A percentile compares a stretch with the other conserved stretches of the same genome.
Conservation (phyloP, 2,797 vertebrate species). For the Sebastes taczanowskii region DNA sequence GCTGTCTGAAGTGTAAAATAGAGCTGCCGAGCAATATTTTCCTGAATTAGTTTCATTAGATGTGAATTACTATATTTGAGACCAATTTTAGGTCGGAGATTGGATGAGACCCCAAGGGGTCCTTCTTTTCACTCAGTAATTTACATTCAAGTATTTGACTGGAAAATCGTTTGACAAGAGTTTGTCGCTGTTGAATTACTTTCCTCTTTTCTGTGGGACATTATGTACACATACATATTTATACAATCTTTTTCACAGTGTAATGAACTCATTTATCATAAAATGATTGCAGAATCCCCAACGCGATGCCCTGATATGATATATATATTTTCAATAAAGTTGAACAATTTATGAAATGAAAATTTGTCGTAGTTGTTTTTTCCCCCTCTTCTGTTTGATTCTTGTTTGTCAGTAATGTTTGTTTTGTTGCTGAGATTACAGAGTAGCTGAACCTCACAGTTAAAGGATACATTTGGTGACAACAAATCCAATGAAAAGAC, state of each 20-base stretch:
- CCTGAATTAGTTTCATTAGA: constrained; percentile 64
- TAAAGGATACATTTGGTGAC: background rate
- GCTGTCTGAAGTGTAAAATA: constrained; percentile 52
- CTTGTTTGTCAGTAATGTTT: background rate
- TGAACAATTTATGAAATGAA: constrained; percentile 36
- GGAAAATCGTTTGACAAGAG: constrained; percentile 50
- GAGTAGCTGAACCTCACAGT: background rate
- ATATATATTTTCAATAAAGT: constrained; percentile 68
- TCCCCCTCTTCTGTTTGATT: background rate
- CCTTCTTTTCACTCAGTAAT: constrained; percentile 44
- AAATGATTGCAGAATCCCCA: constrained; percentile 22
- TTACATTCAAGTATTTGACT: constrained; percentile 62
- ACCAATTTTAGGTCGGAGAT: constrained; percentile 65
- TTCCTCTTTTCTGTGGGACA: constrained; percentile 20
- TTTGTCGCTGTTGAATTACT: constrained; percentile 42
- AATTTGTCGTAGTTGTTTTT: constrained; percentile 32
- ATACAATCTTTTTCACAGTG: constrained; percentile 9
- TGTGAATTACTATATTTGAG: constrained; percentile 66
- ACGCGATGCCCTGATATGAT: constrained; percentile 22
- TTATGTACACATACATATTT: constrained; percentile 31
- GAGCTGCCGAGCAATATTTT: constrained; percentile 46
- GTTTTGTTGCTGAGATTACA: background rate
- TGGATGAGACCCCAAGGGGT: constrained; percentile 61
- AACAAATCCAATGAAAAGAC: background rate
- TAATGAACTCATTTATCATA: constrained; percentile 30